Conservation (phyloP, 1,140 invertebrate genomes). For the Papilio polytes region DNA sequence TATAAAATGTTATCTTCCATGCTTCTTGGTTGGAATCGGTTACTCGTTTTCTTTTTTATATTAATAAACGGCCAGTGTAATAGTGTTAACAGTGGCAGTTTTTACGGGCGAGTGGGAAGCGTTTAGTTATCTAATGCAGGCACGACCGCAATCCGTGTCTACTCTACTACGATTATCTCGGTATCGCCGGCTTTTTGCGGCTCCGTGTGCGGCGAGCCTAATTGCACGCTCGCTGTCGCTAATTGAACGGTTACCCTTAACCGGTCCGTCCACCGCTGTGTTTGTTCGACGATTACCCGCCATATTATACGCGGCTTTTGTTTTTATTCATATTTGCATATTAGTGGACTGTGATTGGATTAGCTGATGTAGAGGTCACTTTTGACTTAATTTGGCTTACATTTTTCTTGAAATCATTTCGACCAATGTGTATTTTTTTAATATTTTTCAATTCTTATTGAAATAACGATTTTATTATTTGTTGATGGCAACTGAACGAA, state of each 20-base stretch:
- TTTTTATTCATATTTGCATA: constrained; percentile 46
- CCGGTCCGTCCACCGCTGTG: constrained; percentile 56
- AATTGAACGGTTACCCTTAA: constrained; percentile 71
- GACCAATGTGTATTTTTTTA: too few relatives aligned
- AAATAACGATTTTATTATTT: too few relatives aligned
- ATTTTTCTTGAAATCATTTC: background rate
- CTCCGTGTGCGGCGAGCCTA: constrained; percentile 59
- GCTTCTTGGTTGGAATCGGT: background rate
- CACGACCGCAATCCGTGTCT: constrained; percentile 36
- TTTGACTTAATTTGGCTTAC: background rate
- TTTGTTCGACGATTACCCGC: constrained; percentile 66
- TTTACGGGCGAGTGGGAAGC: constrained; percentile 22
- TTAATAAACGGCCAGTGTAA: constrained; percentile 11
- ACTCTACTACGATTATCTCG: constrained; percentile 43
- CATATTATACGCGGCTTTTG: constrained; percentile 49
- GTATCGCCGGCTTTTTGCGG: constrained; percentile 54
- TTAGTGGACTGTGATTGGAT: background rate
- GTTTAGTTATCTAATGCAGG: constrained; percentile 33
- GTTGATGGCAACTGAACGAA: background rate
- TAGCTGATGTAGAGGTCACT: background rate
- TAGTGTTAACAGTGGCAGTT: constrained; percentile 24
- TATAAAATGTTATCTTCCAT: background rate
- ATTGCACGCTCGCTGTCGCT: constrained; percentile 64
- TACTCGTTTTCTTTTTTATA: constrained; percentile 16
- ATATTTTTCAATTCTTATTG: too few relatives aligned